Percentiles rank a stretch among this genome's conserved stretches.
Conservation (phyloP, 2,797 vertebrate genomes). For the Alauda arvensis region DNA sequence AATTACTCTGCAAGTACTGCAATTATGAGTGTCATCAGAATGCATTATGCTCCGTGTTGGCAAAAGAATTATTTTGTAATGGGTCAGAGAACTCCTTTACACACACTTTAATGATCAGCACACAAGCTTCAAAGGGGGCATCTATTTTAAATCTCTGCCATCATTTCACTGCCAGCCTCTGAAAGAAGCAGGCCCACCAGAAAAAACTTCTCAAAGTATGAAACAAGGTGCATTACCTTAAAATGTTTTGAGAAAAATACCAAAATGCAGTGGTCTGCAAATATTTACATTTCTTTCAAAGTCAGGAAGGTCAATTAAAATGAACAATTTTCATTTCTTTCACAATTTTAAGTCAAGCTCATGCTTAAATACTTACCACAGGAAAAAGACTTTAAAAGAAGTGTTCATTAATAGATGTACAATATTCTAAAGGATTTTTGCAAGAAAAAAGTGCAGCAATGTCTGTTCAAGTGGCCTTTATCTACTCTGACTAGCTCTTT, state of each 20-base stretch:
- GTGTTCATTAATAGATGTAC: accelerated
- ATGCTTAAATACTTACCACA: background rate
- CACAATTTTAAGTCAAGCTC: background rate
- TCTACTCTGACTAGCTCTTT: background rate
- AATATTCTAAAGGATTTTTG: background rate
- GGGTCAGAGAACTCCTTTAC: slow-evolving; percentile 3
- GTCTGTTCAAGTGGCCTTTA: background rate
- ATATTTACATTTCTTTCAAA: background rate
- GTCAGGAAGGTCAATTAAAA: background rate
- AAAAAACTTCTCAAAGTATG: background rate
- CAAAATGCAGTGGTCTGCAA: background rate
- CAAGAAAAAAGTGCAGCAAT: background rate
- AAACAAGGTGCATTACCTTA: background rate
- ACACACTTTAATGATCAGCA: background rate
- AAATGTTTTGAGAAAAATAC: background rate
- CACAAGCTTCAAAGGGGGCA: background rate
- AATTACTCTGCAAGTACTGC: slow-evolving; percentile 32
- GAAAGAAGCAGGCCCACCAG: background rate
- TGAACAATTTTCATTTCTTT: background rate
- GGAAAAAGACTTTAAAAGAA: background rate
- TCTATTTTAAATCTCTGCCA: background rate
- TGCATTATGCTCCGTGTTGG: background rate
- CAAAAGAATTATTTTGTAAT: slow-evolving; percentile 19
- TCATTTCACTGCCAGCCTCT: background rate
- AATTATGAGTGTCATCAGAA: slow-evolving; percentile 37